These are phyloP conservation scores for Pogonocherus hispidulus DNA, from an alignment of 2,888 invertebrate genomes.

Conservation along the genomic window DNA sequence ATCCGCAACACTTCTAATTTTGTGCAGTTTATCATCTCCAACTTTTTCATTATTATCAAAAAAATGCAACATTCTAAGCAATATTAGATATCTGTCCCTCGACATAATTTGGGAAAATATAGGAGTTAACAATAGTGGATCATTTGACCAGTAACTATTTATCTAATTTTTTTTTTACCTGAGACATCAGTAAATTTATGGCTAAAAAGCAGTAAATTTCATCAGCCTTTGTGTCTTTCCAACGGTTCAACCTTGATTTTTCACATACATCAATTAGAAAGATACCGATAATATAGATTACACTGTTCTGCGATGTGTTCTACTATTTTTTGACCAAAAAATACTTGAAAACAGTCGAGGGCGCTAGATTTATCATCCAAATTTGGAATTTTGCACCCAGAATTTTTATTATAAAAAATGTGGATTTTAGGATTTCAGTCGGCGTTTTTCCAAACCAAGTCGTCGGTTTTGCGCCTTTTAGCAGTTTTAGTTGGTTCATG, in stretches of 20 bases:
- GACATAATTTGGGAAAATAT: background rate
- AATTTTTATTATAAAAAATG: background rate
- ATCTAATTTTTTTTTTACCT: background rate
- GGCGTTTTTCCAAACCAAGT: background rate
- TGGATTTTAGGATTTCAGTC: background rate
- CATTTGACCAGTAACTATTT: background rate
- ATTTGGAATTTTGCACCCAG: background rate
- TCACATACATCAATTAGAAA: background rate
- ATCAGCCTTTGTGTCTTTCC: background rate
- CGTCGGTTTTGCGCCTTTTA: background rate
- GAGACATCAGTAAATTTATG: background rate
- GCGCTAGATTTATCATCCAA: background rate
- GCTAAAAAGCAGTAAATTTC: background rate
- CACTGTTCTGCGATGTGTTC: background rate
- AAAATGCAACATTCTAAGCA: constrained; percentile 4
- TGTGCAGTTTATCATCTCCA: background rate
- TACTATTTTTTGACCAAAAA: background rate
- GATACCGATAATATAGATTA: background rate
- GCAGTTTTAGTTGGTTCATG: background rate
- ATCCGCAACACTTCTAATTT: background rate
- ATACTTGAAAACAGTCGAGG: background rate
- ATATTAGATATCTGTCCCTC: background rate
- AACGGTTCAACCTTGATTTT: background rate
- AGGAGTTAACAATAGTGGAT: background rate
- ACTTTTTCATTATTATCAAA: background rate